A percentile compares a stretch with the other conserved stretches of the same genome.
Conservation (phyloP, 2,797 vertebrate genomes). For the Geotrypetes seraphini region DNA sequence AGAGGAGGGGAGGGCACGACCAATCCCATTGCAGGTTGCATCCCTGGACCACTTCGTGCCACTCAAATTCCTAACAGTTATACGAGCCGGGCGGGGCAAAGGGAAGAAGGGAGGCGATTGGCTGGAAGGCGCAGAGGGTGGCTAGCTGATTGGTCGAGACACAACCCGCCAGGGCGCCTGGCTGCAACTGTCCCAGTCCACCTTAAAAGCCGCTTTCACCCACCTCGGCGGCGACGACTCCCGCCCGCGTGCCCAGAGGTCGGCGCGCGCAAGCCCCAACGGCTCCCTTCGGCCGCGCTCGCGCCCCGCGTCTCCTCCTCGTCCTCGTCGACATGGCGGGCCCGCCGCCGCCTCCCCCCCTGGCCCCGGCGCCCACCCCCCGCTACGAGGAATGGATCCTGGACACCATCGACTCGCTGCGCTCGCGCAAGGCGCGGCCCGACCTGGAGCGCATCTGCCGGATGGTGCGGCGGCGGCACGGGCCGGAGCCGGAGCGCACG, state of each 20-base stretch:
- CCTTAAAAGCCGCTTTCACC: background rate
- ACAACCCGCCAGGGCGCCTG: no score
- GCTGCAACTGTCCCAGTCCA: no score
- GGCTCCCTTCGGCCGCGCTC: slow-evolving; percentile 9
- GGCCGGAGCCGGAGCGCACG: slow-evolving; percentile 76
- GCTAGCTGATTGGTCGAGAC: no score
- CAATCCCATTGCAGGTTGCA: no score
- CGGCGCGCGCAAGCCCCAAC: no score
- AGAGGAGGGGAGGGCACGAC: no score
- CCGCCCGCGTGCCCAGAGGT: no score
- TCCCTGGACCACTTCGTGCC: no score
- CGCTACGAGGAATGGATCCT: slow-evolving; percentile 79
- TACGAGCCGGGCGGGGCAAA: background rate
- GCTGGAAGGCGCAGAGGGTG: background rate
- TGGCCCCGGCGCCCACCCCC: slow-evolving; percentile 46
- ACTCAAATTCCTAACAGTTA: no score
- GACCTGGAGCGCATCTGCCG: slow-evolving; percentile 83
- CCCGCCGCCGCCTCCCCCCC: slow-evolving; percentile 72
- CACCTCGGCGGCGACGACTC: no score
- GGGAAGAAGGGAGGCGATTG: background rate
- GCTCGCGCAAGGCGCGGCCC: slow-evolving; percentile 81
- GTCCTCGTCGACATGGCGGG: slow-evolving; percentile 51
- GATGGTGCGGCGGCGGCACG: slow-evolving; percentile 82
- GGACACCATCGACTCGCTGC: slow-evolving; percentile 83
- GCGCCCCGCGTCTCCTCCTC: slow-evolving; percentile 34